Conservation (phyloP, 1,140 invertebrate genomes). For the Pogonognathellus flavescens region DNA sequence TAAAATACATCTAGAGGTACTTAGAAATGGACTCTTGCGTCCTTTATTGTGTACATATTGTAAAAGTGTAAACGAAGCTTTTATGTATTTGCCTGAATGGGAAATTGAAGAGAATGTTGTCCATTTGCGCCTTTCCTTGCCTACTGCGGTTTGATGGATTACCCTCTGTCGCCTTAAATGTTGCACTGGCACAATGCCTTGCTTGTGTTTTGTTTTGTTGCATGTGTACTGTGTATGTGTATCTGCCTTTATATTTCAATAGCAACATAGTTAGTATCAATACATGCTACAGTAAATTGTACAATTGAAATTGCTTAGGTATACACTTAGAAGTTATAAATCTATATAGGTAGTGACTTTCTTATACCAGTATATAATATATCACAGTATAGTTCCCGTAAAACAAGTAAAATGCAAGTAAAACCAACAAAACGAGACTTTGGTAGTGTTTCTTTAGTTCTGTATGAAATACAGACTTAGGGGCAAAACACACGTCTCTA, state of each 20-base stretch:
- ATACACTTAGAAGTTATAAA: neutral
- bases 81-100: conserved; percentile 37
- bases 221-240: neutral
- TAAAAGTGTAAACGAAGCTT: conserved; percentile 11
- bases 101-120: conserved; percentile 39
- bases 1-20: conserved; percentile 22
- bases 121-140: conserved; percentile 45
- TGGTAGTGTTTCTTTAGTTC: neutral
- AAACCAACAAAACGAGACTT: conserved; percentile 1
- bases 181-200: conserved; percentile 19
- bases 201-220: neutral
- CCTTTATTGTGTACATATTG: conserved; percentile 6
- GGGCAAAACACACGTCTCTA: conserved; percentile 13
- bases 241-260: neutral
- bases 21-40: conserved; percentile 24
- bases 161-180: conserved; percentile 50
- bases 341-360: neutral
- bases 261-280: neutral
- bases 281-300: neutral
- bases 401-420: neutral
- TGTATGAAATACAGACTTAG: too few species aligned
- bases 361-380: neutral
- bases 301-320: neutral
- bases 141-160: conserved; percentile 66
- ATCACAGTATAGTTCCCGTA: neutral